These are phyloP conservation scores for Ondatra zibethicus DNA, from an alignment of 2,113 vertebrate genomes.

Conservation along the genomic window DNA sequence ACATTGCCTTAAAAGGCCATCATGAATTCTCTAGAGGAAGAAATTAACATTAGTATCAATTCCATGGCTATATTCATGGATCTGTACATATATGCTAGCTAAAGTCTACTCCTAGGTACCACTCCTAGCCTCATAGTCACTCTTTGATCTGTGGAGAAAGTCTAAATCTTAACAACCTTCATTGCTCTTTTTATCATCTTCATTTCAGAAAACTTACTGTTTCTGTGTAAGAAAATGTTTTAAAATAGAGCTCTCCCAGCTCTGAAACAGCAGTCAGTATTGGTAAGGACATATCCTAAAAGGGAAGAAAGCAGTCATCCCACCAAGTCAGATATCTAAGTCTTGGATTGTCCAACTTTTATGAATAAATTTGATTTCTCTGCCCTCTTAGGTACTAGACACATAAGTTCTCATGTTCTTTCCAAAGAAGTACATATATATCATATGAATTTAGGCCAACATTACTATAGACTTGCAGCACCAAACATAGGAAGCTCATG, in stretches of 20 bases:
- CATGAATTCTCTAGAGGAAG: conserved; percentile 15
- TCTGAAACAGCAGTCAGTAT: not conserved
- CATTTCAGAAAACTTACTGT: not conserved
- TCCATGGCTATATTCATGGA: not conserved
- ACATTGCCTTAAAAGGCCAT: not conserved
- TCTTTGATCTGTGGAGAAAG: conserved; percentile 20
- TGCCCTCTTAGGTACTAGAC: not conserved
- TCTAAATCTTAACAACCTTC: not conserved
- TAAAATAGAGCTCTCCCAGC: not conserved
- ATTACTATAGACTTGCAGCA: not conserved
- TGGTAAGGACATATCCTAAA: not conserved
- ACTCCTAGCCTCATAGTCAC: not conserved
- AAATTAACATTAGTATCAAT: conserved; percentile 45
- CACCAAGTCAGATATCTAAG: not conserved
- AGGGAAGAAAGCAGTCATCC: not conserved
- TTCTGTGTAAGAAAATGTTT: conserved; percentile 19
- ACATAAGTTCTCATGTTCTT: conserved; percentile 28
- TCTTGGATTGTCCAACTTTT: not conserved
- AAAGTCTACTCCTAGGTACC: not conserved
- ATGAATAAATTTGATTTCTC: not conserved
- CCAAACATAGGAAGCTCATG: not conserved
- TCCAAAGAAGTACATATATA: not conserved
- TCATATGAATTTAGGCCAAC: not conserved
- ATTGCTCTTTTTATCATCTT: not conserved
- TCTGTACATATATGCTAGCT: not conserved